Percentiles rank a stretch among this genome's conserved stretches.
These are phyloP conservation scores for Bothrops jararaca DNA, from an alignment of 2,113 vertebrate species.

Conservation along the genomic window DNA sequence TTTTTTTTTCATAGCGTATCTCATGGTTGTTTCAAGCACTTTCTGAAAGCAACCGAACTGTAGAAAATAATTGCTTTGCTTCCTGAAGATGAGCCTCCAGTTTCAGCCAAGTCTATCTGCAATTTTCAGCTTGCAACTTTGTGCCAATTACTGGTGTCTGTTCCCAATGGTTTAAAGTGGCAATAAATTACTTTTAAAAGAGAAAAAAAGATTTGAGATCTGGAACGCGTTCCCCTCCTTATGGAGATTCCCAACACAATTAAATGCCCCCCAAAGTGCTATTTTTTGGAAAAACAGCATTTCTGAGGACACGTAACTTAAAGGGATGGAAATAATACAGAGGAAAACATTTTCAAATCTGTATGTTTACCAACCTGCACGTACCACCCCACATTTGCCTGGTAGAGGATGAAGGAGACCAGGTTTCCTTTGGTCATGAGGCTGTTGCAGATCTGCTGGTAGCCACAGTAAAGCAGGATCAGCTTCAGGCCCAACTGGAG, in stretches of 20 bases:
- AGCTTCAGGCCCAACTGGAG: conserved; percentile 66
- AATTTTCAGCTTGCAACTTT: neutral
- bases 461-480: conserved; percentile 72
- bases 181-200: neutral
- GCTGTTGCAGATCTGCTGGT: conserved; percentile 67
- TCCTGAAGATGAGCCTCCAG: neutral
- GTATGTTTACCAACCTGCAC: conserved; percentile 66
- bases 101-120: neutral
- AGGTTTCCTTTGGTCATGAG: conserved; percentile 73
- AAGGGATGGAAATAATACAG: neutral
- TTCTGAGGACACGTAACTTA: neutral
- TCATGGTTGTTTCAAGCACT: neutral
- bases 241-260: neutral
- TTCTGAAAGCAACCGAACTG: neutral
- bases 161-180: neutral
- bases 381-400: conserved; percentile 64
- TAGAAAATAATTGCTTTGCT: neutral
- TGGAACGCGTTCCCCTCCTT: neutral
- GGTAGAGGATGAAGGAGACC: conserved; percentile 84
- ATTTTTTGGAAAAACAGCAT: neutral
- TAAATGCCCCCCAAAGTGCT: neutral
- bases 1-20: too few relatives aligned
- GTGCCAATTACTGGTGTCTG: neutral
- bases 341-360: neutral
- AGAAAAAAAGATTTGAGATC: neutral